Evolutionary conservation across 2,888 invertebrate genomes (phyloP).

Genomic region (Oithona nana): DNA sequence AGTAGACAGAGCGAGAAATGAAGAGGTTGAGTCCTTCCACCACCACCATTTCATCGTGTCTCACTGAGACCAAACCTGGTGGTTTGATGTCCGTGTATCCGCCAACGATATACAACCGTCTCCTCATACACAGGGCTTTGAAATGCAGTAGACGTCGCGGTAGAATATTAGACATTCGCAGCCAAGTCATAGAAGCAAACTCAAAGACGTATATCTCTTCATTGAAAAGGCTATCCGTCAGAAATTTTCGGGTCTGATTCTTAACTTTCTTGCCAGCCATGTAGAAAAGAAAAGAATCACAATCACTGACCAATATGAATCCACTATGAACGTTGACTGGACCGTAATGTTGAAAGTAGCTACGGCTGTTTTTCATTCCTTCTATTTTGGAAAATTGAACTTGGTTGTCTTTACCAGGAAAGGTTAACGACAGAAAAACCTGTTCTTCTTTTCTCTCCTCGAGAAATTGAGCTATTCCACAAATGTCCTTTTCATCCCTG

Average conservation of each 20-base stretch:
- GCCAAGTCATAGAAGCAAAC: neutral
- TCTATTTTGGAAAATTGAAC: neutral
- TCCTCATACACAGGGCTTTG: neutral
- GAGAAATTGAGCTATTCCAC: neutral
- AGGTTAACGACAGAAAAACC: neutral
- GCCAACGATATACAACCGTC: neutral
- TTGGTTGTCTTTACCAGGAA: neutral
- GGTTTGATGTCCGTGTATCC: neutral
- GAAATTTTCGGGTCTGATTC: too few species aligned
- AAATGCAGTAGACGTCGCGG: neutral
- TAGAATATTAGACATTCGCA: neutral
- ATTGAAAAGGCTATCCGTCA: neutral
- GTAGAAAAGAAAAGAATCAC: neutral
- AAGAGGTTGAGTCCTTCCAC: neutral
- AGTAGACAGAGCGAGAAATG: neutral
- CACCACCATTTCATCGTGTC: neutral
- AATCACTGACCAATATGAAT: neutral
- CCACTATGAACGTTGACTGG: neutral
- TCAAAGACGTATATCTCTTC: neutral
- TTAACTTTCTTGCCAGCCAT: neutral
- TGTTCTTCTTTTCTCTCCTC: neutral
- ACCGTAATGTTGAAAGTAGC: constrained; percentile 2
- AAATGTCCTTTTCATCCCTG: neutral
- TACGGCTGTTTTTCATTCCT: neutral
- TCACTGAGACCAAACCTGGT: neutral